Percentiles rank a stretch among this genome's conserved stretches.
These are phyloP conservation scores for Chesias legatella DNA, from an alignment of 2,888 invertebrate species.

Conservation along the genomic window DNA sequence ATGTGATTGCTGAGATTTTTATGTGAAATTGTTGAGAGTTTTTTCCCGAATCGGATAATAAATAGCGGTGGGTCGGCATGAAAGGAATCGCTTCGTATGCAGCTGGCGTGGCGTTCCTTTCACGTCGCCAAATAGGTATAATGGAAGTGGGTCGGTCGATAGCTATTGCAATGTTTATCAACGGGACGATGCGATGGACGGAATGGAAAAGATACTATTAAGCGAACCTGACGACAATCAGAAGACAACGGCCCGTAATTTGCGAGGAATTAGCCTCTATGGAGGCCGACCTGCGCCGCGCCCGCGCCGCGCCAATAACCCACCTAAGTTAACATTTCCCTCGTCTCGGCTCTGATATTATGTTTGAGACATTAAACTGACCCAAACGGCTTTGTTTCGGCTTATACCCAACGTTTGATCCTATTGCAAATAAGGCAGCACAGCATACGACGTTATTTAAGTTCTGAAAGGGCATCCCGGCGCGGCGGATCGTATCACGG, in stretches of 20 bases:
- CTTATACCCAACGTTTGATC: too few relatives aligned
- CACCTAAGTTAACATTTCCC: neutral
- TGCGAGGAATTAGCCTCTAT: conserved; percentile 7
- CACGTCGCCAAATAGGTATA: conserved; percentile 23
- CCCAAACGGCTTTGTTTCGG: too few relatives aligned
- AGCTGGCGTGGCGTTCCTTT: conserved; percentile 33
- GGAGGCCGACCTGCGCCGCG: neutral
- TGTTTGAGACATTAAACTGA: neutral
- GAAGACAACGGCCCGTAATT: conserved; percentile 3
- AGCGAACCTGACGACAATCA: conserved; percentile 18
- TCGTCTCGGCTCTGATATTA: conserved; percentile 1
- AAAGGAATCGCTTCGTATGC: conserved; percentile 29
- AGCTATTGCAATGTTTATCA: conserved; percentile 43
- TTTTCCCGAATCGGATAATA: conserved; percentile 32
- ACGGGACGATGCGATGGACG: conserved; percentile 26
- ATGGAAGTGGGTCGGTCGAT: conserved; percentile 42
- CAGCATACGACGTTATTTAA: too few relatives aligned
- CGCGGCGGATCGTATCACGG: too few relatives aligned
- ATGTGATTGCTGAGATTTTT: conserved; percentile 34
- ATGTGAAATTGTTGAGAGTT: conserved; percentile 31
- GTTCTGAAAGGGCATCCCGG: conserved; percentile 1
- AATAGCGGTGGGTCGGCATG: conserved; percentile 15
- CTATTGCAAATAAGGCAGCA: too few relatives aligned
- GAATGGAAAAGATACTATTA: conserved; percentile 38
- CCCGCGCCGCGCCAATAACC: too few relatives aligned